Evolutionary conservation across 2,888 invertebrate genomes (phyloP).

Genomic region (Drymonia ruficornis): DNA sequence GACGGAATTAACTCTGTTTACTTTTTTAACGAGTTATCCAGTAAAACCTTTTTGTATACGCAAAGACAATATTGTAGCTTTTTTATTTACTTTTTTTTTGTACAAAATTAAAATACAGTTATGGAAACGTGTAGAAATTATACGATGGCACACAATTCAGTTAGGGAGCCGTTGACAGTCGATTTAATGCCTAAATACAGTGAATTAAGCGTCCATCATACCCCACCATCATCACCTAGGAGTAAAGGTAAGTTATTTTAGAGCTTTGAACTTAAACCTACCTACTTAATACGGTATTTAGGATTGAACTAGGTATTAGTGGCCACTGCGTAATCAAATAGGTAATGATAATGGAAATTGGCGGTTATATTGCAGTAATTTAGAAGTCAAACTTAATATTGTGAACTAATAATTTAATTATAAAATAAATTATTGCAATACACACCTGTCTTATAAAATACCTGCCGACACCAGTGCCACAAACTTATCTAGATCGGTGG

Average conservation of each 20-base stretch:
- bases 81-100: constrained; percentile 18
- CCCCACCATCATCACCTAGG: constrained; percentile 71
- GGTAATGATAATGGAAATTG: too few species aligned
- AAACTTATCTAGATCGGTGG: too few species aligned
- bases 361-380: too few species aligned
- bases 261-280: too few species aligned
- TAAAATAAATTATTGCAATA: too few species aligned
- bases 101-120: constrained; percentile 10
- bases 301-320: too few species aligned
- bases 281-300: too few species aligned
- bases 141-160: constrained; percentile 48
- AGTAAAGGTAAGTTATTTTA: constrained; percentile 62
- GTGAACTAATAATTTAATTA: too few species aligned
- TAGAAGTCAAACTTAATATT: too few species aligned
- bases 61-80: constrained; percentile 30
- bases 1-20: constrained; percentile 21
- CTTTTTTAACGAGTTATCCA: neutral
- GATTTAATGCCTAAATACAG: constrained; percentile 57
- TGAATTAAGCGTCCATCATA: constrained; percentile 46
- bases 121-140: constrained; percentile 59
- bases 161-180: constrained; percentile 55
- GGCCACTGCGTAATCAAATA: too few species aligned
- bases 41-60: constrained; percentile 4
- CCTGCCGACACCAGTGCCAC: too few species aligned
- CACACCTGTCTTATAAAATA: too few species aligned